Conservation (phyloP, 2,888 invertebrate species). For the Rhagonycha fulva region DNA sequence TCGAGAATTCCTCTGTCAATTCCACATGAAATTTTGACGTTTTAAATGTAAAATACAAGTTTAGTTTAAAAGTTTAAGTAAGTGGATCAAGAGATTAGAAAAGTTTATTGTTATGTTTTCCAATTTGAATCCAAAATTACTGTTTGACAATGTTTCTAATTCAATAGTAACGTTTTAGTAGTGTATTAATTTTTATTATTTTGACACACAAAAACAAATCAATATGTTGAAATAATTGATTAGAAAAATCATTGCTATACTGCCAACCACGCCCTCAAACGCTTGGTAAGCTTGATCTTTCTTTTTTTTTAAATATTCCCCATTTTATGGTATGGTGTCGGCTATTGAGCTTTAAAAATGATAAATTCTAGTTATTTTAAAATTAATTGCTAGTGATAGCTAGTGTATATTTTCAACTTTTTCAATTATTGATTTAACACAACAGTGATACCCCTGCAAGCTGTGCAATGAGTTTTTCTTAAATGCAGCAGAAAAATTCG, state of each 20-base stretch:
- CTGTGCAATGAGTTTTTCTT: background rate
- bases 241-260: background rate
- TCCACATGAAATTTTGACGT: slow-evolving; percentile 2
- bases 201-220: background rate
- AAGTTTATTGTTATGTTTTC: background rate
- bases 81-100: background rate
- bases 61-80: background rate
- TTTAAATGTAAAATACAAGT: slow-evolving; percentile 1
- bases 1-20: slow-evolving; percentile 12
- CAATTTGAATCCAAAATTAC: background rate
- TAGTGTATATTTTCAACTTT: background rate
- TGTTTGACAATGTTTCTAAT: background rate
- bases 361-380: background rate
- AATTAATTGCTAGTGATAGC: background rate
- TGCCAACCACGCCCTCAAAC: background rate
- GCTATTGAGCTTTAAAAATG: background rate
- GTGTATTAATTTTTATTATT: background rate
- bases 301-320: background rate
- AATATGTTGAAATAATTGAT: background rate
- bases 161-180: background rate
- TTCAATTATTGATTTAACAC: background rate
- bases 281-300: no score
- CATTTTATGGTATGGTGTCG: background rate
- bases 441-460: background rate
- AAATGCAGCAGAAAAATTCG: background rate